Conservation (phyloP, 2,113 vertebrate species). For the Calidris pugnax region DNA sequence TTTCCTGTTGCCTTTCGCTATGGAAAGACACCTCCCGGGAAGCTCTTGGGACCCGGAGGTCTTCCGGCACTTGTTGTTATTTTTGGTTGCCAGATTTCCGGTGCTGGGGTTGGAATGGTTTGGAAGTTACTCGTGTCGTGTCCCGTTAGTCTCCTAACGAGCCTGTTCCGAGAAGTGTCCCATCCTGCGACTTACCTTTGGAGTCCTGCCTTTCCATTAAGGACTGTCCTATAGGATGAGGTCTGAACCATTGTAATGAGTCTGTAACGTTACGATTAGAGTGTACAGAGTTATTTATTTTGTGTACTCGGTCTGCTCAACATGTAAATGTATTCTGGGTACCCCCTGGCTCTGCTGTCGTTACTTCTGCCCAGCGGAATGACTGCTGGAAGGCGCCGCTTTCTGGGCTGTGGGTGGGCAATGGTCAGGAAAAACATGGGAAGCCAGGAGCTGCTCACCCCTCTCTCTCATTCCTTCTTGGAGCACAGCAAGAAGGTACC, state of each 20-base stretch:
- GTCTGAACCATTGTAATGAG: not conserved
- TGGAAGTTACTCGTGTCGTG: not conserved
- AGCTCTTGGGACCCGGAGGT: not conserved
- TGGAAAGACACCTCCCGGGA: constrained; percentile 14
- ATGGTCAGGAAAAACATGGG: rapidly evolving
- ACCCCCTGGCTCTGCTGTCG: constrained; percentile 23
- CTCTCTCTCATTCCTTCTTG: rapidly evolving
- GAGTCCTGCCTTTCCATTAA: not conserved
- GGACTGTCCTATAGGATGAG: not conserved
- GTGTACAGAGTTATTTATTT: constrained; percentile 78
- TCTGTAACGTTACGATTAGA: constrained; percentile 8
- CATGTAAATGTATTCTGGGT: constrained; percentile 51
- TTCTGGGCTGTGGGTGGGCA: rapidly evolving
- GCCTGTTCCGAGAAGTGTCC: not conserved
- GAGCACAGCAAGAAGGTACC: not conserved
- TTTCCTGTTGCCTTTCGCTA: not conserved
- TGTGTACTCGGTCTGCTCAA: constrained; percentile 62
- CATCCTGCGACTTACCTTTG: not conserved
- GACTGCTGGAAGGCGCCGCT: not conserved
- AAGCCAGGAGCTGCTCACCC: not conserved
- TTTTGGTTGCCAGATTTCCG: not conserved
- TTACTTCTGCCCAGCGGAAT: not conserved
- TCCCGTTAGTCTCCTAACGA: rapidly evolving
- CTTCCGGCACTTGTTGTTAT: not conserved
- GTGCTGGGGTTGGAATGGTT: not conserved